Evolutionary conservation across 2,113 vertebrate genomes (phyloP).

Genomic region (Ochotona curzoniae): DNA sequence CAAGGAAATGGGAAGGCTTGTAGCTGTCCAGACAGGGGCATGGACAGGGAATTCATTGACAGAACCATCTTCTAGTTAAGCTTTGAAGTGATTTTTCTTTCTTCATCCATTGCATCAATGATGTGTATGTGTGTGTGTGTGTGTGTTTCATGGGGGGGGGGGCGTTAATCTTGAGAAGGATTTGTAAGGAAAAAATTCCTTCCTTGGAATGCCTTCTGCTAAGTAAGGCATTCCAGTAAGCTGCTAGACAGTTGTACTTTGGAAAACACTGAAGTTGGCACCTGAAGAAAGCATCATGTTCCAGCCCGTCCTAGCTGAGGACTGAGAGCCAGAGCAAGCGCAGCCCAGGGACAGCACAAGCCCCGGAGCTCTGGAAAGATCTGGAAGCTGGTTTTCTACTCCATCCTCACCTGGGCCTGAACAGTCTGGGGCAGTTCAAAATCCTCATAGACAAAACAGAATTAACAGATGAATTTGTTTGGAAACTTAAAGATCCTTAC

Average conservation of each 20-base stretch:
- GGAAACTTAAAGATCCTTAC: too few relatives aligned
- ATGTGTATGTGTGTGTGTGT: background rate
- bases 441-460: too few relatives aligned
- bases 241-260: background rate
- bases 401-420: background rate
- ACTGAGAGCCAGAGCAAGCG: background rate
- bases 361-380: background rate
- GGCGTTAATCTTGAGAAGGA: background rate
- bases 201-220: background rate
- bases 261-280: background rate
- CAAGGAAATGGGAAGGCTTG: background rate
- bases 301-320: background rate
- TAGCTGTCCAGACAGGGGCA: fast-evolving
- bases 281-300: background rate
- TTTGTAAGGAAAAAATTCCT: background rate
- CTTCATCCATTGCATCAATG: background rate
- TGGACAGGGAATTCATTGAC: background rate
- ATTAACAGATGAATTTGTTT: too few relatives aligned
- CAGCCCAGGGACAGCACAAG: too few relatives aligned
- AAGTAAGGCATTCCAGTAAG: too few relatives aligned
- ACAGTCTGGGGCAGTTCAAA: too few relatives aligned
- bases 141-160: background rate
- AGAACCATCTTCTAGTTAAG: background rate
- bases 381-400: background rate
- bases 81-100: background rate